Percentiles rank a stretch among this genome's conserved stretches.
Conservation (phyloP, 2,113 vertebrate genomes). For the Toxotes chatareus region DNA sequence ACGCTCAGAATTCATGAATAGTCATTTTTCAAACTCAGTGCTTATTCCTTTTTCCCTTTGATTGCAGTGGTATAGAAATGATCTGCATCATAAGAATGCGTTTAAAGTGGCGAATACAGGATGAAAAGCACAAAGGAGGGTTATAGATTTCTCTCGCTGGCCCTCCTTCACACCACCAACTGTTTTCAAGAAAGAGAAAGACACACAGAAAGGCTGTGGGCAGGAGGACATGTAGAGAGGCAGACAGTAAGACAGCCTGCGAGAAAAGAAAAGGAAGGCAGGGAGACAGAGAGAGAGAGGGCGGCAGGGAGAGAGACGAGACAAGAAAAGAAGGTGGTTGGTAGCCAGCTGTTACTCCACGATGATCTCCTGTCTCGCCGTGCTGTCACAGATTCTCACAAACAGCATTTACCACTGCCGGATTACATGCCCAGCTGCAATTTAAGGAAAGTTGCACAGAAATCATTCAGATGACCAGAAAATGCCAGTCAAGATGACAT, state of each 20-base stretch:
- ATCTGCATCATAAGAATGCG: slow-evolving; percentile 34
- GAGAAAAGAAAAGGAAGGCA: slow-evolving; percentile 10
- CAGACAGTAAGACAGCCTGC: slow-evolving; percentile 32
- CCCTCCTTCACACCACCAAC: slow-evolving; percentile 34
- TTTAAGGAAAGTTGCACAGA: neutral
- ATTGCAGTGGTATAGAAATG: slow-evolving; percentile 22
- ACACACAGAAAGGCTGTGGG: slow-evolving; percentile 36
- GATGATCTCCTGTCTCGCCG: slow-evolving; percentile 42
- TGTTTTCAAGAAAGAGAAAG: slow-evolving; percentile 51
- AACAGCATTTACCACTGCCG: slow-evolving; percentile 18
- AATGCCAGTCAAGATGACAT: slow-evolving; percentile 25
- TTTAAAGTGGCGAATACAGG: slow-evolving; percentile 40
- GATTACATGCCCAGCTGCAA: slow-evolving; percentile 5
- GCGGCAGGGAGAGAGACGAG: neutral
- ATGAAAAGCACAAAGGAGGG: slow-evolving; percentile 37
- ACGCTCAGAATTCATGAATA: slow-evolving; percentile 41
- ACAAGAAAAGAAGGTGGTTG: slow-evolving; percentile 31
- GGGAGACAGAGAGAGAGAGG: slow-evolving; percentile 9
- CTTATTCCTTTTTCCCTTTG: slow-evolving; percentile 18
- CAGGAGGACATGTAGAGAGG: slow-evolving; percentile 39
- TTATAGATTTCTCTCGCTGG: slow-evolving; percentile 29
- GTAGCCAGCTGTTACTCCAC: slow-evolving; percentile 39
- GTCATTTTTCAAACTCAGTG: slow-evolving; percentile 36
- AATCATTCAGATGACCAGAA: slow-evolving; percentile 27
- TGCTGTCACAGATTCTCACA: slow-evolving; percentile 21